Percentiles rank a stretch among this genome's conserved stretches.
Conservation (phyloP, 2,888 invertebrate species). For the Cybosia mesomella region DNA sequence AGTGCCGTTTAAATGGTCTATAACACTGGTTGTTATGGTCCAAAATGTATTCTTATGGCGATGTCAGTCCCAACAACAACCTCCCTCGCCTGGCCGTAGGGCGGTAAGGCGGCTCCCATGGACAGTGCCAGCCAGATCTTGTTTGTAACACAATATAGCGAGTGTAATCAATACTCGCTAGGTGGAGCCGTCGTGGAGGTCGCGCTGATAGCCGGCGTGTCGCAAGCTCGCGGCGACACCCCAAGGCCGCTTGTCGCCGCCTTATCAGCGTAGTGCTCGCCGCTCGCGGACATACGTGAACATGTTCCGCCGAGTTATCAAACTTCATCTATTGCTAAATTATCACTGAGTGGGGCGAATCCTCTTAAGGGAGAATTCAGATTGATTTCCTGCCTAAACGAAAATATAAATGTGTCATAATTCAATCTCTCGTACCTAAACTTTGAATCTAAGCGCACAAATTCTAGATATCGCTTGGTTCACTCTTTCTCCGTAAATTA, state of each 20-base stretch:
- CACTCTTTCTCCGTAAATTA: background rate
- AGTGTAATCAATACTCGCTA: constrained; percentile 16
- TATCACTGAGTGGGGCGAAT: background rate
- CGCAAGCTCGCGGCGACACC: constrained; percentile 33
- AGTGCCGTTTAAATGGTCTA: no score
- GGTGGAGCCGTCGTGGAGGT: constrained; percentile 26
- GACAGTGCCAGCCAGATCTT: background rate
- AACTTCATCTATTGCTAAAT: constrained; percentile 3
- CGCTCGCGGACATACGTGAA: constrained; percentile 6
- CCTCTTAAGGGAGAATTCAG: background rate
- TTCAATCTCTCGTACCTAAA: background rate
- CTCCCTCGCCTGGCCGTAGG: background rate
- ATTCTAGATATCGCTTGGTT: background rate
- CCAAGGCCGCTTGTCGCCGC: constrained; percentile 35
- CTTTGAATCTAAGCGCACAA: background rate
- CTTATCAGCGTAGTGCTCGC: constrained; percentile 27
- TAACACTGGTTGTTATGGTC: background rate
- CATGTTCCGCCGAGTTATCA: constrained; percentile 10
- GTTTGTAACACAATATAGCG: background rate
- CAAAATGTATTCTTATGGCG: background rate
- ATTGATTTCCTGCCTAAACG: background rate
- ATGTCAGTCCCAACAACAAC: background rate
- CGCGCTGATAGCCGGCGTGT: constrained; percentile 22
- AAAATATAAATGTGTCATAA: background rate
- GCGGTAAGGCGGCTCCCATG: background rate